These are phyloP conservation scores for Beris morrisii DNA, from an alignment of 2,888 invertebrate species.

Conservation along the genomic window DNA sequence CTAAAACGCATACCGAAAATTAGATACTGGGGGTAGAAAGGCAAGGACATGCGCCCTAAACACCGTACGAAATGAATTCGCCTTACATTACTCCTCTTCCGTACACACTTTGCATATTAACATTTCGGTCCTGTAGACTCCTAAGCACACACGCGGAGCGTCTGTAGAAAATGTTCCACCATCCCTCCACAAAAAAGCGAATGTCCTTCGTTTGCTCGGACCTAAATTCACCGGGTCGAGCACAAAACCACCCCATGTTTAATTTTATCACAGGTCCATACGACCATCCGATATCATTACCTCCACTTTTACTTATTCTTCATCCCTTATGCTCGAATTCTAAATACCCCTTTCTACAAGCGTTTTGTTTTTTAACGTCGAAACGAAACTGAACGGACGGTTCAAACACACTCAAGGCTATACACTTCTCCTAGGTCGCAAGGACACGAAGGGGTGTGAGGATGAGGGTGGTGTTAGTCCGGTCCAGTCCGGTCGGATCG, in stretches of 20 bases:
- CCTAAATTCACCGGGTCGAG: constrained; percentile 22
- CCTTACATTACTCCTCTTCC: constrained; percentile 35
- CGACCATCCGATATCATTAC: constrained; percentile 20
- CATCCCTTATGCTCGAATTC: constrained; percentile 4
- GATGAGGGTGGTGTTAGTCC: constrained; percentile 10
- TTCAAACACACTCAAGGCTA: constrained; percentile 19
- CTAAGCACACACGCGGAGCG: constrained; percentile 6
- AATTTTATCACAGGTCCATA: constrained; percentile 10
- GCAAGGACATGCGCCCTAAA: constrained; percentile 36
- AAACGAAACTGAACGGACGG: constrained; percentile 1
- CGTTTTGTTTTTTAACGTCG: not conserved
- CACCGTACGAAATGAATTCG: constrained; percentile 33
- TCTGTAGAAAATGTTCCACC: no score
- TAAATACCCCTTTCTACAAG: constrained; percentile 9
- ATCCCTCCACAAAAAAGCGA: no score
- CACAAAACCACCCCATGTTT: constrained; percentile 20
- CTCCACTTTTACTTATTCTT: constrained; percentile 30
- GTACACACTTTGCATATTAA: constrained; percentile 25
- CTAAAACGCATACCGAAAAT: constrained; percentile 28
- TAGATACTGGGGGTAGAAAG: constrained; percentile 30
- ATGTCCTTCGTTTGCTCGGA: no score
- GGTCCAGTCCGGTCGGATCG: not conserved
- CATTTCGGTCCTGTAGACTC: constrained; percentile 12
- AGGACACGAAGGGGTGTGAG: constrained; percentile 13
- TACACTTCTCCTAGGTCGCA: constrained; percentile 2